A percentile compares a stretch with the other conserved stretches of the same genome.
Conservation (phyloP, 2,113 vertebrate species). For the Pelmatolapia mariae region DNA sequence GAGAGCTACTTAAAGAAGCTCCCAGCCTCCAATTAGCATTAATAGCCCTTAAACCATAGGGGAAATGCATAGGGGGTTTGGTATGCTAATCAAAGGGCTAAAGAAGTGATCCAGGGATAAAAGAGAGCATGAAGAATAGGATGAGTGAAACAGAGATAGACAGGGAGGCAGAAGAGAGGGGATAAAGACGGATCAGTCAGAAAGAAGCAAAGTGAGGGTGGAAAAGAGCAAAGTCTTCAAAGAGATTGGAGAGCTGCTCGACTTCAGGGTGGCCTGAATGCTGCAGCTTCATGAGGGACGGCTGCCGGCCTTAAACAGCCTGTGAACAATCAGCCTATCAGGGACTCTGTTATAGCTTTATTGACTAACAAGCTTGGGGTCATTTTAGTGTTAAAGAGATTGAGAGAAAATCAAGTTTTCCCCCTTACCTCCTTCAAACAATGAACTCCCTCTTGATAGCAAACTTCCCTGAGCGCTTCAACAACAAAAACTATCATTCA, state of each 20-base stretch:
- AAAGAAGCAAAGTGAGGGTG: constrained; percentile 36
- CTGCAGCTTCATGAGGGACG: constrained; percentile 45
- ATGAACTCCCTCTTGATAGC: constrained; percentile 45
- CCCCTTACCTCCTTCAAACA: constrained; percentile 31
- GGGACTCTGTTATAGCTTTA: constrained; percentile 37
- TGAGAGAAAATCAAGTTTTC: constrained; percentile 42
- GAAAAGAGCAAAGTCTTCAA: constrained; percentile 66
- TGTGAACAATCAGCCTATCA: constrained; percentile 37
- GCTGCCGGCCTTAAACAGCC: background rate
- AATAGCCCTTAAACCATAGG: constrained; percentile 67
- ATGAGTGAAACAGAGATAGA: constrained; percentile 60
- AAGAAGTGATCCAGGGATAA: constrained; percentile 65
- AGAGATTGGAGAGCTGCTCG: constrained; percentile 34
- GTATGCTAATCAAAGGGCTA: constrained; percentile 68
- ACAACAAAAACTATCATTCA: constrained; percentile 2
- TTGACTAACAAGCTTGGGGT: constrained; percentile 56
- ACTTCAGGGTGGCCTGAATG: constrained; percentile 66
- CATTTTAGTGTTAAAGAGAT: constrained; percentile 53
- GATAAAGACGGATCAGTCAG: constrained; percentile 66
- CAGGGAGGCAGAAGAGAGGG: constrained; percentile 43
- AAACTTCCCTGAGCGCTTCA: constrained; percentile 23
- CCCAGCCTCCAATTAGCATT: constrained; percentile 74
- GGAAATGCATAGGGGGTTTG: constrained; percentile 67
- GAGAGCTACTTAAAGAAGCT: constrained; percentile 50
- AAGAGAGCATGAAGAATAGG: constrained; percentile 66